These are phyloP conservation scores for Pseudochromis fuscus DNA, from an alignment of 2,797 vertebrate species.

Conservation along the genomic window DNA sequence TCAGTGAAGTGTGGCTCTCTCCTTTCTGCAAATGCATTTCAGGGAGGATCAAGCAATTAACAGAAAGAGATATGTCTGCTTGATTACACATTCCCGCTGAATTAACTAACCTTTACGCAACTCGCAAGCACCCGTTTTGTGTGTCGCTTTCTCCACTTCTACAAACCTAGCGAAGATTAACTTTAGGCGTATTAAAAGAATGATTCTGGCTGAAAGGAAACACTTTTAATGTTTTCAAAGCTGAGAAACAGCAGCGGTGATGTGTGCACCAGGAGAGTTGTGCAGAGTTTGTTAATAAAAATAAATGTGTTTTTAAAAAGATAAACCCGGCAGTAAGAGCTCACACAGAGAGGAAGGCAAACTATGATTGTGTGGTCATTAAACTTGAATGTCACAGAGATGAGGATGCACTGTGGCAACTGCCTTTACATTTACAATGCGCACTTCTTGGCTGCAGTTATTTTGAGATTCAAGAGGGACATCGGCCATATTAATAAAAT, in stretches of 20 bases:
- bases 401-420: conserved; percentile 31
- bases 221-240: conserved; percentile 1
- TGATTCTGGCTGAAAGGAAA: not conserved
- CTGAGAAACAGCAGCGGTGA: not conserved
- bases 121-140: conserved; percentile 10
- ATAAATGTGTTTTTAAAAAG: conserved; percentile 6
- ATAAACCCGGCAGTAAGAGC: conserved; percentile 21
- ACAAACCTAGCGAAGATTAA: conserved; percentile 1
- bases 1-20: conserved; percentile 37
- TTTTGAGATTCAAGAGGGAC: conserved; percentile 6
- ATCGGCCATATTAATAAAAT: not conserved
- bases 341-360: not conserved
- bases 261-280: not conserved
- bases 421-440: conserved; percentile 34
- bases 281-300: conserved; percentile 30
- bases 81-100: conserved; percentile 61
- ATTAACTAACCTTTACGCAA: conserved; percentile 62
- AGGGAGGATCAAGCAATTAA: conserved; percentile 66
- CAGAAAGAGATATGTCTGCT: conserved; percentile 49
- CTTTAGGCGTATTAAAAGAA: not conserved
- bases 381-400: conserved; percentile 55
- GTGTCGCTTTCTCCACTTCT: conserved; percentile 12
- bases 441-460: conserved; percentile 37
- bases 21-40: conserved; percentile 57
- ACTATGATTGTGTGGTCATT: conserved; percentile 43